Evolutionary conservation across 2,888 invertebrate species (phyloP), one percentile per base, ranked within the genome.

Genomic region (Chironomus tentans): DNA sequence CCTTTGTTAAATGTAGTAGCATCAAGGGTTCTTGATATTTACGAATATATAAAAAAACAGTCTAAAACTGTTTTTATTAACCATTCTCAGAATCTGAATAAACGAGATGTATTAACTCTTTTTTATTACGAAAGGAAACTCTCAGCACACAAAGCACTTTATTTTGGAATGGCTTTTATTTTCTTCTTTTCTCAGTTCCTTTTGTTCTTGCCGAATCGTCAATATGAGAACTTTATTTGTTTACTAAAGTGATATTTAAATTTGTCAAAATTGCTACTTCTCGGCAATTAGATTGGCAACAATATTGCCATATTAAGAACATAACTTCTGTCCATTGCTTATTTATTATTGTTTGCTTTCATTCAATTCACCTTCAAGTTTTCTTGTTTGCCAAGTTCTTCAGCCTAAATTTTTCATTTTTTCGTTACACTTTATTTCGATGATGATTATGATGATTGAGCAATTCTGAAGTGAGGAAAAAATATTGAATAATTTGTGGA

Each of bases 41-140:
- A 18, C 50, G 28, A 28, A 50, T n/a, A 50, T n/a, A n/a, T n/a
- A 50, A 50, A 50, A n/a, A 50, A 6, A 50, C 50, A 7, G n/a
- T 56, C 18, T 15, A 15, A 38, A 38, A 56, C 50, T 7, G 18
- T 56, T 56, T 15, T 56, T 56, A 56, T 56, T 38, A 18, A 15
- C 15, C 15, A 15, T 56, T 56, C 56, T 56, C 18, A 56, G 56
- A 56, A 56, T 18, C 56, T 56, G 56, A 56, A 15, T 38, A 38
- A 38, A 38, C 38, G 38, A 38, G 38, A 38, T 38, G 38, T 2
- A 38, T 38, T 38, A 38, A 18, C 56, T 56, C 56, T 56, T 15
- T 70, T 70, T 70, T 70, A 69, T 46, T 21, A 70, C 56, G 50
- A 56, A 48, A 50, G 70, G 50, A 70, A 70, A 70, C 69, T 48